Conservation (phyloP, 2,113 vertebrate species). For the Gadus macrocephalus region DNA sequence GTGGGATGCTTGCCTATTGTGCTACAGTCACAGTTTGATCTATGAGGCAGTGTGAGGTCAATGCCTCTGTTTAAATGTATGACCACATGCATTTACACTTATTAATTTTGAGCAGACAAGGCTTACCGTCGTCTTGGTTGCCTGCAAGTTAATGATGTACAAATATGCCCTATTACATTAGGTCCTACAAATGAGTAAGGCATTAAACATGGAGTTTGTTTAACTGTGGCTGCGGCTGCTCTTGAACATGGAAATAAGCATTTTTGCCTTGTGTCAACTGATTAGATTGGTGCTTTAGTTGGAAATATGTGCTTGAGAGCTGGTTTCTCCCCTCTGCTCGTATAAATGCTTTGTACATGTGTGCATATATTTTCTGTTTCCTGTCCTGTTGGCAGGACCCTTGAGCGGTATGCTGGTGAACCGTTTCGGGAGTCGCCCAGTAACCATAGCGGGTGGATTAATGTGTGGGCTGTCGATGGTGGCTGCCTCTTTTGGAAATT, state of each 20-base stretch:
- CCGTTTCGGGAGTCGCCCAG: conserved; percentile 76
- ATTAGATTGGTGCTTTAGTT: too few relatives aligned
- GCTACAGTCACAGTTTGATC: conserved; percentile 41
- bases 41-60: conserved; percentile 46
- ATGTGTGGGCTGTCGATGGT: conserved; percentile 75
- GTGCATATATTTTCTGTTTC: background rate
- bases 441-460: conserved; percentile 77
- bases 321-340: background rate
- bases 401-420: conserved; percentile 76
- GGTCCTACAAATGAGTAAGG: too few relatives aligned
- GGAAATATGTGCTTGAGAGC: too few relatives aligned
- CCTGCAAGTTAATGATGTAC: too few relatives aligned
- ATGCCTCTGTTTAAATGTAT: conserved; percentile 41
- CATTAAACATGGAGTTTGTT: too few relatives aligned
- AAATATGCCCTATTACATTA: too few relatives aligned
- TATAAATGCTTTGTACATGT: background rate
- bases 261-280: too few relatives aligned
- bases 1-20: conserved; percentile 44
- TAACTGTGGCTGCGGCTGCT: too few relatives aligned
- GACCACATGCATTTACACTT: conserved; percentile 18
- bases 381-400: conserved; percentile 62
- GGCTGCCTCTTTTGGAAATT: conserved; percentile 73
- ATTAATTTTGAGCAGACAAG: too few relatives aligned
- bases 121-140: too few relatives aligned
- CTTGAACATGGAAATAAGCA: too few relatives aligned